A percentile compares a stretch with the other conserved stretches of the same genome.
phyloP scores from a whole-genome alignment of 2,797 vertebrate species.

The Periparus ater region DNA sequence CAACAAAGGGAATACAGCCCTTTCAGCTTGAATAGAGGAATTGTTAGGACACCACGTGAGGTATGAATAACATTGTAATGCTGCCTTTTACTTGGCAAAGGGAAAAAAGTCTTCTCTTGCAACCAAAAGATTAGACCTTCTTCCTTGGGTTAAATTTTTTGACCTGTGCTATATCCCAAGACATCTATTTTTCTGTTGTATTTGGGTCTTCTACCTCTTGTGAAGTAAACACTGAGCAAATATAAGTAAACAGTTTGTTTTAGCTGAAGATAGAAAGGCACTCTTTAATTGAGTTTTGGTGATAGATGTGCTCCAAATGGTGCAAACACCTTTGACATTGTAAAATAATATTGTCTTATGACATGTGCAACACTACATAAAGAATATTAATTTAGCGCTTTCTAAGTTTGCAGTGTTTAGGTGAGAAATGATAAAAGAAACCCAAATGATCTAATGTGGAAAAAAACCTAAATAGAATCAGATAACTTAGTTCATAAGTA shows the following conservation, averaged over 20 bases:
- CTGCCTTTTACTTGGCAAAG: conserved; percentile 77
- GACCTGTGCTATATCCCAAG: conserved; percentile 77
- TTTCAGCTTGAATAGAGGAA: conserved; percentile 80
- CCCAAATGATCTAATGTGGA: conserved; percentile 55
- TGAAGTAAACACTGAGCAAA: conserved; percentile 85
- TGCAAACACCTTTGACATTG: conserved; percentile 77
- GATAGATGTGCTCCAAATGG: conserved; percentile 84
- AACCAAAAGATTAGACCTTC: conserved; percentile 73
- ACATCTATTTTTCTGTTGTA: conserved; percentile 79
- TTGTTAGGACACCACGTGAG: conserved; percentile 81
- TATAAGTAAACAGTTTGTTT: conserved; percentile 88
- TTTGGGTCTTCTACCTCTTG: conserved; percentile 79
- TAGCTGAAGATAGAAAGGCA: conserved; percentile 80
- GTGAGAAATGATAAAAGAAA: conserved; percentile 69
- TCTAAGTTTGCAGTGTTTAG: conserved; percentile 66
- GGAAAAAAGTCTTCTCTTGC: conserved; percentile 75
- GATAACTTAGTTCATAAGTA: conserved; percentile 20
- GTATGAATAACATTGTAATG: conserved; percentile 82
- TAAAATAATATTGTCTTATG: conserved; percentile 76
- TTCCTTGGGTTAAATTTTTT: conserved; percentile 83
- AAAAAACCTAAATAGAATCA: conserved; percentile 61
- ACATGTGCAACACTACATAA: conserved; percentile 67
- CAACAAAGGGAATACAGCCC: conserved; percentile 80
- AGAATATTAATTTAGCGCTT: conserved; percentile 68
- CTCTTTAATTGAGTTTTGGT: conserved; percentile 85